Percentiles rank a stretch among this genome's conserved stretches.
Evolutionary conservation across 37 sponge, comb jelly and placozoan species (phyloP).

Genomic region (Theonella swinhoei): DNA sequence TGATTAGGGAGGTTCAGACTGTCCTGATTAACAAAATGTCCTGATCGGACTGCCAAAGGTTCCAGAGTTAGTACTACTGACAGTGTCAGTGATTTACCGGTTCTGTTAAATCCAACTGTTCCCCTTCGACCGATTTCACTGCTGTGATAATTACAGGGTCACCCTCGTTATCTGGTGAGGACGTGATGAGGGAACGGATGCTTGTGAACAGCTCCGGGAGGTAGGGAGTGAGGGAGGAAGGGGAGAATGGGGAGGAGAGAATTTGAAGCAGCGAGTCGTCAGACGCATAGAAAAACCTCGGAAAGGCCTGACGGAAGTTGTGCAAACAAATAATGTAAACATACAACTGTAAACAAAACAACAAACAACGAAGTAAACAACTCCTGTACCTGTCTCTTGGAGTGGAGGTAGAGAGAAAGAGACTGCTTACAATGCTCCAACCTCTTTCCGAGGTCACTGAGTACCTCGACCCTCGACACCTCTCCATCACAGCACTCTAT

Average conservation of each 20-base stretch:
- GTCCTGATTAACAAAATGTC: too few relatives aligned
- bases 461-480: conserved; percentile 28
- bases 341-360: neutral
- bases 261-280: conserved; percentile 72
- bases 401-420: conserved; percentile 67
- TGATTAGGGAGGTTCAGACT: too few relatives aligned
- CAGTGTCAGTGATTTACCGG: conserved; percentile 66
- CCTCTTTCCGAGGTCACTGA: conserved; percentile 50
- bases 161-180: conserved; percentile 4
- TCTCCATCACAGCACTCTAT: conserved; percentile 86
- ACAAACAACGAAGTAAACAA: neutral
- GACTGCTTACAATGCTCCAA: conserved; percentile 86
- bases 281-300: conserved; percentile 73
- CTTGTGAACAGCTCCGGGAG: conserved; percentile 57
- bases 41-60: too few relatives aligned
- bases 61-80: too few relatives aligned
- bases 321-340: neutral
- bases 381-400: conserved; percentile 69
- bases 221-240: conserved; percentile 53
- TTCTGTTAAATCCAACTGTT: conserved; percentile 33
- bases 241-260: conserved; percentile 62
- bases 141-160: conserved; percentile 39
- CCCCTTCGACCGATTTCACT: conserved; percentile 67
- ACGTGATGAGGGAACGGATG: neutral
- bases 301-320: conserved; percentile 56